Percentiles rank a stretch among this genome's conserved stretches.
Conservation (phyloP, 1,140 invertebrate species). For the Cotesia typhae region DNA sequence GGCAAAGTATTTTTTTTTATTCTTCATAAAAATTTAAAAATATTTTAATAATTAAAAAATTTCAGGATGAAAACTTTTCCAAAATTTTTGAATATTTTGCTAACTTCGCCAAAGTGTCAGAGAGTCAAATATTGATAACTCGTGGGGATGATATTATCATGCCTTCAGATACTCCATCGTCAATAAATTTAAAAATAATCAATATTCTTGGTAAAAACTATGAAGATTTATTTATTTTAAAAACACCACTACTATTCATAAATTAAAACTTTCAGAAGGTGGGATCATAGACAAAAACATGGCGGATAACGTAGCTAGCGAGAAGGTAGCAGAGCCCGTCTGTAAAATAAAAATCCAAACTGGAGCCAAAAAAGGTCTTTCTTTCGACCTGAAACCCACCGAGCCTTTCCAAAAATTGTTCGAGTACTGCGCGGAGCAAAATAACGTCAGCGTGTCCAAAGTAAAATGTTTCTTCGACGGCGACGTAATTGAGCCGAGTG, state of each 20-base stretch:
- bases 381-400: slow-evolving; percentile 44
- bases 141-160: slow-evolving; percentile 49
- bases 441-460: slow-evolving; percentile 45
- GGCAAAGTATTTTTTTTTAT: slow-evolving; percentile 38
- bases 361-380: slow-evolving; percentile 45
- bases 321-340: slow-evolving; percentile 17
- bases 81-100: slow-evolving; percentile 58
- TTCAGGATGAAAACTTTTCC: slow-evolving; percentile 53
- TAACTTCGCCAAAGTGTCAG: slow-evolving; percentile 50
- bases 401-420: slow-evolving; percentile 48
- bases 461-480: slow-evolving; percentile 61
- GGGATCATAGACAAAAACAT: slow-evolving; percentile 48
- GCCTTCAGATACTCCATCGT: slow-evolving; percentile 53
- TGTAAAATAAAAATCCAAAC: slow-evolving; percentile 59
- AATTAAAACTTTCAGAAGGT: slow-evolving; percentile 47
- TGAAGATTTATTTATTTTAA: slow-evolving; percentile 1
- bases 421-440: slow-evolving; percentile 46
- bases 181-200: slow-evolving; percentile 53
- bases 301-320: slow-evolving; percentile 2
- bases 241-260: slow-evolving; percentile 5
- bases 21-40: neutral
- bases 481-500: slow-evolving; percentile 48
- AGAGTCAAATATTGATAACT: slow-evolving; percentile 54
- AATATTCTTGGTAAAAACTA: slow-evolving; percentile 55
- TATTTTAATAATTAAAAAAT: slow-evolving; percentile 27